A percentile compares a stretch with the other conserved stretches of the same genome.
Conservation (phyloP, 2,888 invertebrate genomes). For the Microchrysa polita region DNA sequence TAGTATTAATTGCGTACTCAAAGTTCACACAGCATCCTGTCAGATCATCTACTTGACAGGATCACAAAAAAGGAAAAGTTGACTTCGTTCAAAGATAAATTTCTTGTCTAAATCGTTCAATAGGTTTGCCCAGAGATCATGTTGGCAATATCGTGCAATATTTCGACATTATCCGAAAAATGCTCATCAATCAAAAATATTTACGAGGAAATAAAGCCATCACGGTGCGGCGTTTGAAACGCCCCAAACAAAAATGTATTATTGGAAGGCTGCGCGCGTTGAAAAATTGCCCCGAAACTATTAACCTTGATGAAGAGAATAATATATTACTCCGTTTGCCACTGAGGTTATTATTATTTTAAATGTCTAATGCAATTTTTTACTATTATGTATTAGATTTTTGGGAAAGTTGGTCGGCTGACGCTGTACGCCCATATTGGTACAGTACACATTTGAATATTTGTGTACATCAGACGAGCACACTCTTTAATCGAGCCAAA, state of each 20-base stretch:
- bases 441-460: not conserved
- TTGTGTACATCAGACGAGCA: no score
- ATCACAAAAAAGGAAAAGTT: no score
- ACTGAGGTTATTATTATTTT: conserved; percentile 11
- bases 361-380: conserved; percentile 7
- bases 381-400: not conserved
- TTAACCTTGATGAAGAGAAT: conserved; percentile 10
- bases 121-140: no score
- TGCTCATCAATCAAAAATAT: not conserved
- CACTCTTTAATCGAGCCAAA: no score
- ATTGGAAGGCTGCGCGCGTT: conserved; percentile 1
- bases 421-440: not conserved
- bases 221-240: conserved; percentile 7
- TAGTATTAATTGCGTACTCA: no score
- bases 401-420: not conserved
- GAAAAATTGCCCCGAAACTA: not conserved
- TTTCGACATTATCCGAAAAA: not conserved
- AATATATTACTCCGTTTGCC: not conserved
- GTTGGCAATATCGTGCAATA: no score
- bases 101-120: no score
- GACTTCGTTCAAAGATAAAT: no score
- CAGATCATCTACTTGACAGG: no score
- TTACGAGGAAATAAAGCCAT: not conserved
- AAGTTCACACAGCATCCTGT: no score
- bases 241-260: not conserved